A percentile compares a stretch with the other conserved stretches of the same genome.
These are phyloP conservation scores for Ovis aries DNA, from an alignment of 2,113 vertebrate species.

Conservation along the genomic window ARS-UI_Ramb_v3.0 NC_056065.1:54475001-54475500, in stretches of 20 bases:
- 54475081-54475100: not conserved
- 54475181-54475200: not conserved
- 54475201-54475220: not conserved
- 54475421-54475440: not conserved
- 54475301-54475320: not conserved
- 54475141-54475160: not conserved
- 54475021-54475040: not conserved
- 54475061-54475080: not conserved
- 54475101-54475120: not conserved
- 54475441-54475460: not conserved
- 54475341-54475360: not conserved
- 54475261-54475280: not conserved
- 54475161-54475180: accelerated
- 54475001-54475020: not conserved
- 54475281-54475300: not conserved
- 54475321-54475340: not conserved
- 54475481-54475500: not conserved
- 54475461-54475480: not conserved
- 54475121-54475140: not conserved
- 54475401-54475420: not conserved
- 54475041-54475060: not conserved
- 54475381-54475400: not conserved
- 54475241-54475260: not conserved
- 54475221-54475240: not conserved
- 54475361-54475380: not conserved